These are phyloP conservation scores for Ylistrum balloti DNA, from an alignment of 1,140 invertebrate genomes.

Conservation along the genomic window DNA sequence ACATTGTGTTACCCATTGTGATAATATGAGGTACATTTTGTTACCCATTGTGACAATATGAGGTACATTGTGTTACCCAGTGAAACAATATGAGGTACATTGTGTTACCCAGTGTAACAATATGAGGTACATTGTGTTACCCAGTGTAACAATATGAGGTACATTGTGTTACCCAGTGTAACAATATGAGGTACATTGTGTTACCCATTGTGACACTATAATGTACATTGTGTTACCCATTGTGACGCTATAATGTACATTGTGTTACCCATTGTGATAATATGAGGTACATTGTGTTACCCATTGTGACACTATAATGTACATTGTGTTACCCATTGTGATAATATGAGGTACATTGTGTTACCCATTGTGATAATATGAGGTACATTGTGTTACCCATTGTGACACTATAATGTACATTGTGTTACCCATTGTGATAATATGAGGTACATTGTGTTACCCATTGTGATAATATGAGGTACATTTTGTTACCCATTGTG, in stretches of 20 bases:
- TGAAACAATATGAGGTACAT: too few relatives aligned
- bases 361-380: background rate
- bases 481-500: background rate
- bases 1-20: too few relatives aligned
- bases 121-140: too few relatives aligned
- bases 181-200: too few relatives aligned
- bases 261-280: background rate
- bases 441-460: background rate
- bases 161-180: too few relatives aligned
- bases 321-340: background rate
- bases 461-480: background rate
- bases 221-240: too few relatives aligned
- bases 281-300: background rate
- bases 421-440: background rate
- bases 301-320: background rate
- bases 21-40: too few relatives aligned
- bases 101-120: too few relatives aligned
- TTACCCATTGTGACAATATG: too few relatives aligned
- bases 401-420: background rate
- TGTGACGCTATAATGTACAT: background rate
- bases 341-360: background rate
- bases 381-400: background rate
- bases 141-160: too few relatives aligned
- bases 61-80: too few relatives aligned
- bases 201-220: too few relatives aligned